Base-by-base conservation (phyloP, 1,140 invertebrate genomes). In the Berghia stephanieae region DNA sequence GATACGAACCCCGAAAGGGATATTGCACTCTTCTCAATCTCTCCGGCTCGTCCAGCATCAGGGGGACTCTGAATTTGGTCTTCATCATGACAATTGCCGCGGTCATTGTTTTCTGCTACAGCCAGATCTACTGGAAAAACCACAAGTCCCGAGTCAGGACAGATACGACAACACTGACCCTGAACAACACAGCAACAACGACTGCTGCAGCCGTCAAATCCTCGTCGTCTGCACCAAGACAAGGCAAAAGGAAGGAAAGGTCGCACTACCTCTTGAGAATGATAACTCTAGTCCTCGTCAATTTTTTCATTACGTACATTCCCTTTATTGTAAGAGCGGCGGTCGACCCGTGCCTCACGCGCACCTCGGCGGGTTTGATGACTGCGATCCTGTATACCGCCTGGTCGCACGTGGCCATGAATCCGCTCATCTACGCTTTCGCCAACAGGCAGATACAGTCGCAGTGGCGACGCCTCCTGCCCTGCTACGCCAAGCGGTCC, bases 381-480 rank as follows among this genome's bases (percentile, higher is more conserved):
- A 60, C 69, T 10, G 38, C 70, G 1, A 34, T 78, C 27, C 67
- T 81, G 16, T 83, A 83, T 68, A 46, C 82, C 18, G 77, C 63
- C 16, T 81, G 78, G 80, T 73, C 71, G 3, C 77, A 81, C 69
- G 44, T 55, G 31, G 52, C 80, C 38, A 73, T 77, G 10, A 83
- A 83, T 49, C 80, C 82, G 0, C 21, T 83, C 8, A 74, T 81
- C 27, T 83, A 83, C 44, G 75, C 80, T 13, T 44, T 80, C 24
- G 55, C 71, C 73, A 34, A 82, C 55, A 60, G 34, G 16, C 43
- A 52, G 21, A 75, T 75, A 24, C 36, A 60, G 3, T 34, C 36
- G 16, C 36, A 40, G 36, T 75, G 72, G 72, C 38, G 36, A 18
- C 24, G 43, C 2, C 38, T 21, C 34, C 18, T 34, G 27, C 40